These are phyloP conservation scores for Syngnathoides biaculeatus DNA, from an alignment of 2,113 vertebrate species.

Conservation along the genomic window DNA sequence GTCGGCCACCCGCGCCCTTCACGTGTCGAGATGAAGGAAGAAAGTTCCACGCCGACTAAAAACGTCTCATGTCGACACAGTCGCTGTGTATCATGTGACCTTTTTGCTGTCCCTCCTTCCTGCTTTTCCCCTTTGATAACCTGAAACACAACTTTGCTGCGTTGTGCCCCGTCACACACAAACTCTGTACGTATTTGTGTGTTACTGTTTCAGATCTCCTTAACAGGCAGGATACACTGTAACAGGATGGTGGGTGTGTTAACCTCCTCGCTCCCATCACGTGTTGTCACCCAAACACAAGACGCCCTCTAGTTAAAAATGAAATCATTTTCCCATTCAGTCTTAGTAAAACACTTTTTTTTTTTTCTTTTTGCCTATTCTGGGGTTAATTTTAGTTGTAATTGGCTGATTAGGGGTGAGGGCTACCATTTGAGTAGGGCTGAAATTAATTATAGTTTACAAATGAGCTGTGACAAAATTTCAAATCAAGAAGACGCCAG, in stretches of 20 bases:
- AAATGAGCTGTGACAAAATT: background rate
- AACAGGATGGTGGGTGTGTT: constrained; percentile 72
- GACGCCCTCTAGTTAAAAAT: constrained; percentile 12
- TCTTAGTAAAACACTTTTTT: too few species aligned
- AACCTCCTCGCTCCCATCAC: constrained; percentile 42
- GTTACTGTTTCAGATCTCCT: constrained; percentile 67
- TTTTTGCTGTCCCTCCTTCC: background rate
- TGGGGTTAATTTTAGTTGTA: too few species aligned
- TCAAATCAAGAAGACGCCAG: too few species aligned
- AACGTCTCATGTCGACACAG: background rate
- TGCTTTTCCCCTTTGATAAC: background rate
- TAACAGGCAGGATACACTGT: constrained; percentile 72
- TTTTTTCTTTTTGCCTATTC: too few species aligned
- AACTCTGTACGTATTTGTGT: constrained; percentile 29
- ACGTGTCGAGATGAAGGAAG: constrained; percentile 6
- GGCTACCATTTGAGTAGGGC: background rate
- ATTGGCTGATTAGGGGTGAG: background rate
- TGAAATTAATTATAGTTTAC: background rate
- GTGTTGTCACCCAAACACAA: constrained; percentile 53
- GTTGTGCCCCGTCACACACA: constrained; percentile 54
- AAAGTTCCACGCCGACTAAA: background rate
- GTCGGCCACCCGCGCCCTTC: background rate
- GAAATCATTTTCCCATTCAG: background rate
- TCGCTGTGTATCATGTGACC: background rate
- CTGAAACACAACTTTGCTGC: background rate